Evolutionary conservation across 2,888 invertebrate genomes (phyloP), one percentile per base, ranked within the genome.

Genomic region (Dasypogon diadema): DNA sequence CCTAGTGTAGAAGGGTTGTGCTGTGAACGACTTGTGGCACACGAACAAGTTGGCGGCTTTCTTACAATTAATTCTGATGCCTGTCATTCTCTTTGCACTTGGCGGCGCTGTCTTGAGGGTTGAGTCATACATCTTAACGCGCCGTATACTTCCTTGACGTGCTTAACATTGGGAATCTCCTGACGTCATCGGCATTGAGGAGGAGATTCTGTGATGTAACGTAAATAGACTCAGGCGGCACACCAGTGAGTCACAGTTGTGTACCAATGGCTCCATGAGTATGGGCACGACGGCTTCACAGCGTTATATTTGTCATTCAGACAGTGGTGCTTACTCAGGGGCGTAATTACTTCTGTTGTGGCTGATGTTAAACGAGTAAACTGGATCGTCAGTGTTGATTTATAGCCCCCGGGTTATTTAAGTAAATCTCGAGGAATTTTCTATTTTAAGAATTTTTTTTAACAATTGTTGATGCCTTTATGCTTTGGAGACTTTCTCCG

Each of bases 151-250:
- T 46, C 42, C 54, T 54, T 54, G 54, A 18, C n/a, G 12, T 42
- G 12, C n/a, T 60, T 18, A 34, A 54, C 65, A 48, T 34, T 65
- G 77, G 77, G 77, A 77, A 77, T 77, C 77, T 77, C 77, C 77
- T 77, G 77, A 77, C 77, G 77, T 77, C 77, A 77, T 77, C 75
- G 42, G 4, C 65, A 55, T 54, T 30, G 54, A 72, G 8, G 18
- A 18, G 55, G 58, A 42, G 18, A 58, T 46, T 46, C 37, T 74
- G 74, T 74, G 74, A 74, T 74, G 74, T 74, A 74, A 74, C 63
- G 46, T 26, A 72, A 72, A 72, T 72, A 58, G 58, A 74, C 55
- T 26, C 26, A 72, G 37, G 21, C 56, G 24, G 58, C n/a, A 26
- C 63, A 10, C 63, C 63, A 74, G 21, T 74, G 74, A 74, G 74